Evolutionary conservation across 2,113 vertebrate species (phyloP), one percentile per base, ranked within the genome.

Genomic region (Herpetotheres cachinnans): DNA sequence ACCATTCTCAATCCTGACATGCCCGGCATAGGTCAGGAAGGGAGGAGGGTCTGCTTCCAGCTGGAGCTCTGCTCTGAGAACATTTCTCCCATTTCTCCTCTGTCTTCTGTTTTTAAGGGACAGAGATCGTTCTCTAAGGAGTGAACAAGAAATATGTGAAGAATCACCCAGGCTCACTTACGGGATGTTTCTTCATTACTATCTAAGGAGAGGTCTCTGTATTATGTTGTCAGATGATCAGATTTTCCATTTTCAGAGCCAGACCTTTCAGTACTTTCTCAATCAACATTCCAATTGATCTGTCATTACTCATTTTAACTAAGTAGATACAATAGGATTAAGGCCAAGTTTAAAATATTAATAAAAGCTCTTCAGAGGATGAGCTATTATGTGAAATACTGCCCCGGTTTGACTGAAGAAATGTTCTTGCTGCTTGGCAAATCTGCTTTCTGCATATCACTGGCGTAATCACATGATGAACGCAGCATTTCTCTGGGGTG

Each of bases 381-480:
- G 32, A 83, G 34, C 58, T 59, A 0, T 11, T 22, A 1, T 3
- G 32, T 62, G 79, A 65, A 65, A 19, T 6, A 3, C 13, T 92
- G 89, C 61, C 50, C 38, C 10, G 56, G 46, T 40, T 58, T 74
- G 26, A 7, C 58, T 9, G 54, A 7, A 61, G 58, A 71, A 36
- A 4, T 6, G 36, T 15, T 12, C 24, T 27, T 29, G 36, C 71
- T 62, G 55, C 46, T 25, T 10, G 67, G 52, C 26, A 47, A 13
- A 46, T 3, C 34, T 54, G 2, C 66, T 27, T 54, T 36, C 46
- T 1, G 0, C 29, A 3, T 5, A 2, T 18, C 6, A 0, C 65
- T 11, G 80, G 38, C 3, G 0, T 9, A 24, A n/a, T 7, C 54
- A 12, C 1, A 0, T 4, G 52, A 13, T 2, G 32, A 36, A 10